These are phyloP conservation scores for Bergia sp. DNA, from an alignment of 92 coral and sea anemone genomes.

Conservation along the genomic window DNA sequence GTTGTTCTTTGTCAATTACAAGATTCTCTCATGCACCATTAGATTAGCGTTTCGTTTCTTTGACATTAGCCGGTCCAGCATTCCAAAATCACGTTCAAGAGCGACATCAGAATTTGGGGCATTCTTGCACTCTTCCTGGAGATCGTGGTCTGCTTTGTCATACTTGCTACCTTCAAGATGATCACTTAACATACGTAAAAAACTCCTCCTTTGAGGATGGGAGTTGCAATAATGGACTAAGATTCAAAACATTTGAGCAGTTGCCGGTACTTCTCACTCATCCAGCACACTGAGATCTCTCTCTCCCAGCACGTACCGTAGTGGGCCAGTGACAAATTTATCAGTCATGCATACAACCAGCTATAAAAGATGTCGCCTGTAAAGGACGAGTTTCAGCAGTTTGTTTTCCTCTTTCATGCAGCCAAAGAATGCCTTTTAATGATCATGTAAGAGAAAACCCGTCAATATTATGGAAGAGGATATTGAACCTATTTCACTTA, in stretches of 20 bases:
- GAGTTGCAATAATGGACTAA: conserved; percentile 21
- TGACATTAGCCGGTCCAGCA: not conserved
- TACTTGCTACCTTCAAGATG: conserved; percentile 39
- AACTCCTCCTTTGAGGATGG: conserved; percentile 20
- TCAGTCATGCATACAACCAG: too few species aligned
- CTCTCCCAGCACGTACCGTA: conserved; percentile 33
- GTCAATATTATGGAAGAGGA: too few species aligned
- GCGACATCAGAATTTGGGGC: conserved; percentile 39
- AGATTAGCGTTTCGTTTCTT: not conserved
- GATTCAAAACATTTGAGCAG: conserved; percentile 7
- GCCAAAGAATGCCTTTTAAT: too few species aligned
- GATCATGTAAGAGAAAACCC: too few species aligned
- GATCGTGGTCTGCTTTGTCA: conserved; percentile 2
- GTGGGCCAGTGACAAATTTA: not conserved
- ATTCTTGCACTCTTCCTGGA: not conserved
- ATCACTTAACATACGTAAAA: conserved; percentile 17
- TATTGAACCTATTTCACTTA: too few species aligned
- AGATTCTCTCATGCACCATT: too few species aligned
- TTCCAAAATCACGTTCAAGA: not conserved
- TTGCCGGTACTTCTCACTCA: conserved; percentile 12
- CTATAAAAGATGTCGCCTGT: too few species aligned
- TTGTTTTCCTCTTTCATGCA: too few species aligned
- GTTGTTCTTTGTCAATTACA: too few species aligned
- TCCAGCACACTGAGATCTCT: not conserved
- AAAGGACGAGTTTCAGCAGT: too few species aligned